These are phyloP conservation scores for Hypena proboscidalis DNA, from an alignment of 2,888 invertebrate species.

Conservation along the genomic window DNA sequence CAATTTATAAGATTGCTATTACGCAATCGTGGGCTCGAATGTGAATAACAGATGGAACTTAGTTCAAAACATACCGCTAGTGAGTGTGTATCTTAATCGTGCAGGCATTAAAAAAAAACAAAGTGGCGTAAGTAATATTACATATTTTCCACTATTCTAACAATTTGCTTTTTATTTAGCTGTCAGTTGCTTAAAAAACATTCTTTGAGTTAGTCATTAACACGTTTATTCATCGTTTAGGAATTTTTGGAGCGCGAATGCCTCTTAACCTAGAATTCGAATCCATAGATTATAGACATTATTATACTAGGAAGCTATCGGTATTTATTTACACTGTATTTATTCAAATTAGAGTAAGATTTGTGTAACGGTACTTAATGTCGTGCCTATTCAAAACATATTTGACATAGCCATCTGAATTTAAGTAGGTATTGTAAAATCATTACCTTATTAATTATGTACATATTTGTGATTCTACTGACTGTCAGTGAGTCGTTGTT, in stretches of 20 bases:
- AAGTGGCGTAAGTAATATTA: slow-evolving; percentile 21
- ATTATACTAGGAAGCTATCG: too few species aligned
- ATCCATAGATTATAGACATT: too few species aligned
- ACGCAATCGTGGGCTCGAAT: slow-evolving; percentile 7
- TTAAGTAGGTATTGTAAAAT: too few species aligned
- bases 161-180: not conserved
- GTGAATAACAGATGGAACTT: slow-evolving; percentile 22
- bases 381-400: too few species aligned
- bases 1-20: slow-evolving; percentile 19
- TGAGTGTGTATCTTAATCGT: slow-evolving; percentile 6
- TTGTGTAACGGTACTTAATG: too few species aligned
- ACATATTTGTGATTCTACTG: too few species aligned
- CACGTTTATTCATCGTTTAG: not conserved
- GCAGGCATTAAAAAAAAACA: slow-evolving; percentile 4
- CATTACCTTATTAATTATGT: too few species aligned
- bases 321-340: too few species aligned
- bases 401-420: too few species aligned
- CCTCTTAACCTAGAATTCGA: too few species aligned
- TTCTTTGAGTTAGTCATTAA: not conserved
- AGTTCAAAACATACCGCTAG: slow-evolving; percentile 21
- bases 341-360: too few species aligned
- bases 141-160: not conserved
- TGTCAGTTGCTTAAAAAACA: not conserved
- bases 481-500: too few species aligned
- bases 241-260: not conserved